Evolutionary conservation across 2,797 vertebrate species (phyloP), one percentile per base, ranked within the genome.

Genomic region (Pseudopleuronectes americanus): DNA sequence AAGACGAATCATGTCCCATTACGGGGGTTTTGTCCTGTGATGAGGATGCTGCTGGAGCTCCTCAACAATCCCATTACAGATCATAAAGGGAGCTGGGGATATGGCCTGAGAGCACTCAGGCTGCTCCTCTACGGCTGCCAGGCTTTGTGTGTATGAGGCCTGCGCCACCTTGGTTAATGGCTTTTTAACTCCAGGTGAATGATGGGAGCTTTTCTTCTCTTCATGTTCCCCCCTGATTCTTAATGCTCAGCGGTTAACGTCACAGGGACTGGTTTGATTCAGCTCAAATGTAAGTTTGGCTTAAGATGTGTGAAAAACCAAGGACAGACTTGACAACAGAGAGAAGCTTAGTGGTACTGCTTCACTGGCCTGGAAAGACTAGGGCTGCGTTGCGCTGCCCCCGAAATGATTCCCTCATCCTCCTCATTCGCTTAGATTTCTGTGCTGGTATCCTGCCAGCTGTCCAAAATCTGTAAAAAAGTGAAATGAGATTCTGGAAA

Each of bases 41-140:
- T 85, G 91, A 87, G 80, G 79, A 91, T 77, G 83, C 87, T 86
- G 84, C 86, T 83, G 87, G 74, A 52, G 48, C 84, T 84, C 77
- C 77, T 90, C 81, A 80, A 86, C 86, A 91, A 89, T 92, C 90
- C 91, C 85, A 90, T 94, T 92, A 92, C 63, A 60, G 79, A 90
- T 87, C 89, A 92, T 92, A 91, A 88, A 90, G 89, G 89, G 80
- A 90, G 85, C 84, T 53, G 71, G 80, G 88, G 84, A 90, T 76
- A 85, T 81, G 87, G 80, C 79, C 85, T 64, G 80, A 86, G 87
- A 89, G 87, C 88, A 79, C 85, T 88, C 80, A 22, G 77, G 51
- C 67, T 79, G 76, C 76, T 76, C 74, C 76, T 83, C 68, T 48
- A 66, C 69, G 56, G 68, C 67, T 47, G 72, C 68, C 48, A 3